Evolutionary conservation across 2,888 invertebrate species (phyloP).

Genomic region (Nycteola revayana): DNA sequence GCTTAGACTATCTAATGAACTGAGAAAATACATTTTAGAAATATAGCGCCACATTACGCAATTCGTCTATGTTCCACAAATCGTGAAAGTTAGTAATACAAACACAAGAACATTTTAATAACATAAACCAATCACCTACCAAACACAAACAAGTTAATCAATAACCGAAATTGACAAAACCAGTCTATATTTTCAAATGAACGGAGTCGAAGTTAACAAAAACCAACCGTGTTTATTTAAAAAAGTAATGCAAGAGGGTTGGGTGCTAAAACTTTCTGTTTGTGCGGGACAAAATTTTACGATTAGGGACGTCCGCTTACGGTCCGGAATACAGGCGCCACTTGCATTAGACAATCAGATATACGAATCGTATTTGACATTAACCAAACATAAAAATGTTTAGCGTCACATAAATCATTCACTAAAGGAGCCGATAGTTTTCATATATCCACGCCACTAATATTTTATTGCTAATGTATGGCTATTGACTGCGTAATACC

Average conservation of each 20-base stretch:
- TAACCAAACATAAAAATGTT: slow-evolving; percentile 78
- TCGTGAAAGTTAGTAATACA: too few relatives aligned
- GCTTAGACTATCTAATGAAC: too few relatives aligned
- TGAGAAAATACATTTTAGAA: too few relatives aligned
- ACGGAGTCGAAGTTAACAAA: slow-evolving; percentile 58
- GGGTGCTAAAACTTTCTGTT: slow-evolving; percentile 71
- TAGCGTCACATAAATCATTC: slow-evolving; percentile 75
- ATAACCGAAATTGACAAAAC: slow-evolving; percentile 28
- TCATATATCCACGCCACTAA: slow-evolving; percentile 57
- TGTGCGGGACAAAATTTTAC: slow-evolving; percentile 72
- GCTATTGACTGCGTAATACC: slow-evolving; percentile 57
- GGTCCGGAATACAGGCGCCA: slow-evolving; percentile 71
- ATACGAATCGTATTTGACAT: slow-evolving; percentile 66
- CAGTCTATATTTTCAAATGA: slow-evolving; percentile 62
- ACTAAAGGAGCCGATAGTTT: slow-evolving; percentile 73
- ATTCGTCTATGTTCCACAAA: too few relatives aligned
- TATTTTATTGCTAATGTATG: slow-evolving; percentile 74
- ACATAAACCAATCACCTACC: too few relatives aligned
- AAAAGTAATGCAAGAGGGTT: slow-evolving; percentile 60
- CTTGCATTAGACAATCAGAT: slow-evolving; percentile 73
- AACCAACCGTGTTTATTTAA: slow-evolving; percentile 69
- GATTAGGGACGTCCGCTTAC: slow-evolving; percentile 62
- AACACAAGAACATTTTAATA: too few relatives aligned
- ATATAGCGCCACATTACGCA: too few relatives aligned
- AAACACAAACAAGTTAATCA: slow-evolving; percentile 14